Evolutionary conservation across 2,797 vertebrate species (phyloP), one percentile per base, ranked within the genome.

Genomic region (Spinus pinus): DNA sequence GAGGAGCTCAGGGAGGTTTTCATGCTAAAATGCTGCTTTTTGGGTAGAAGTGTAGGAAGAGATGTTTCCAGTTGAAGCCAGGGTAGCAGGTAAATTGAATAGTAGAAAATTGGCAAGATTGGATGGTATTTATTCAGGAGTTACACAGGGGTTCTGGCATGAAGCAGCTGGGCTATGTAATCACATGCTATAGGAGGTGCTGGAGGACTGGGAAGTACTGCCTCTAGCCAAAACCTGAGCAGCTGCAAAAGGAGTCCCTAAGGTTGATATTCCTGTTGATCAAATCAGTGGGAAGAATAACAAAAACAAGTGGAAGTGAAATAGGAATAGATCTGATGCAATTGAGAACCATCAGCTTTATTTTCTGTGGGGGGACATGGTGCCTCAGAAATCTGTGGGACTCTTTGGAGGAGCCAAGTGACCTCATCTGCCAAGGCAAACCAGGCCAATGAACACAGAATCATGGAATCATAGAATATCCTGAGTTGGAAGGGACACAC

Each of bases 101-200:
- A 77, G 44, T 21, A 47, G 8, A 42, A 80, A 56, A 53, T 18
- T 24, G 14, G 25, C 30, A 35, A 41, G 16, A 33, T 16, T 54
- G 18, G 11, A 4, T 39, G 21, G 4, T 56, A 12, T 70, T 94
- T 90, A 61, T 83, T 37, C 8, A 30, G 27, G 47, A 86, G 14
- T 27, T 72, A 21, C 24, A 49, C 46, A 31, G 42, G 50, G 19
- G 56, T 86, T 73, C 0, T 0, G 12, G 25, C 30, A 24, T 44
- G 23, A 69, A 75, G 12, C 22, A n/a, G 16, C 4, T 35, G 33
- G 30, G 33, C 50, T 53, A 0, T 56, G 44, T 71, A 56, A 23
- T 39, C 41, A 14, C 1, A 0, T 58, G 49, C 35, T 47, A 14
- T 5, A 21, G 64, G 28, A 1, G 2, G 14, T 1, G 0, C 6